phyloP scores from a whole-genome alignment of 1,140 invertebrate genomes.

The Drosophila saltans region DNA sequence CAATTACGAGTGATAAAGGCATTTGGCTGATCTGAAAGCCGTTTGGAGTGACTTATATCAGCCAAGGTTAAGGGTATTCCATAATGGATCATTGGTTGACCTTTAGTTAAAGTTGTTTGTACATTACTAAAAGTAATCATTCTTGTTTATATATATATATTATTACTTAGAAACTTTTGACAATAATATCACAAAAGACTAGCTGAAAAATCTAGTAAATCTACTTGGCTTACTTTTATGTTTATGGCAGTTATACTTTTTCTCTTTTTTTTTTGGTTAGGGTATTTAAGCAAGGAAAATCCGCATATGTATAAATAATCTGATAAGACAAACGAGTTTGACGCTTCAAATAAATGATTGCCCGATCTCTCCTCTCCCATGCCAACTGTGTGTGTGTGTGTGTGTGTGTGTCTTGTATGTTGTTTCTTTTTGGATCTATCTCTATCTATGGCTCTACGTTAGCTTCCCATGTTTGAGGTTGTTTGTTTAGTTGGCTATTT shows the following conservation, averaged over 20 bases:
- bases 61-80: conserved; percentile 45
- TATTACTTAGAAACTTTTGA: too few relatives aligned
- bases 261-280: conserved; percentile 2
- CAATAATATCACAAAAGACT: too few relatives aligned
- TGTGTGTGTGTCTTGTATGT: conserved; percentile 30
- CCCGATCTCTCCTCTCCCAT: conserved; percentile 43
- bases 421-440: conserved; percentile 41
- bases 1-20: conserved; percentile 18
- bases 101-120: too few relatives aligned
- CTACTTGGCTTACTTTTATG: not conserved
- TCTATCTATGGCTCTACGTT: conserved; percentile 65
- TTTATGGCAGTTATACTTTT: not conserved
- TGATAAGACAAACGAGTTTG: conserved; percentile 81
- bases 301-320: conserved; percentile 70
- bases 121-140: too few relatives aligned
- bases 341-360: conserved; percentile 82
- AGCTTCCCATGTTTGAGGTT: conserved; percentile 62
- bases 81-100: conserved; percentile 25
- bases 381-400: conserved; percentile 17
- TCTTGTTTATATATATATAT: too few relatives aligned
- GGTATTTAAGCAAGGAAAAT: conserved; percentile 41
- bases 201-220: too few relatives aligned
- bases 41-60: conserved; percentile 27
- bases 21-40: conserved; percentile 14
- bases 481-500: conserved; percentile 56